phyloP scores from a whole-genome alignment of 2,888 invertebrate species.

The Melangyna quadrimaculata region DNA sequence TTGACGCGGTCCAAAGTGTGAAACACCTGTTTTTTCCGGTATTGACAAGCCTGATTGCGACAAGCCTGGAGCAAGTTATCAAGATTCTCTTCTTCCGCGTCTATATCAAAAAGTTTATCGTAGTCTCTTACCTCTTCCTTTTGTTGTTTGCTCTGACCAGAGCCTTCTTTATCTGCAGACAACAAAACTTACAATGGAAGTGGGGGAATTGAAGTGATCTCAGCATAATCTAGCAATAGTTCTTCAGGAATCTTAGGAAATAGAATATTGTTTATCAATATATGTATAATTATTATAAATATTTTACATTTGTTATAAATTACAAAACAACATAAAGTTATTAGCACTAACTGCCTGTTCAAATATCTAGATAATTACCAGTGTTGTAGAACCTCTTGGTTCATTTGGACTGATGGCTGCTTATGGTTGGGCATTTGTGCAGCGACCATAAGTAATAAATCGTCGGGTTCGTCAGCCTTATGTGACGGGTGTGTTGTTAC shows the following conservation, averaged over 20 bases:
- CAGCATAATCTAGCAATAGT: slow-evolving; percentile 94
- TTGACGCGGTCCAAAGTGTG: slow-evolving; percentile 94
- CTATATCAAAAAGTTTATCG: slow-evolving; percentile 93
- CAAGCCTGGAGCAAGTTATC: slow-evolving; percentile 88
- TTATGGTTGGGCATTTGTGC: too few species aligned
- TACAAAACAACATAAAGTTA: neutral
- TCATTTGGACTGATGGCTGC: slow-evolving; percentile 90
- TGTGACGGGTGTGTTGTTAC: too few species aligned
- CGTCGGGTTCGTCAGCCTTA: too few species aligned
- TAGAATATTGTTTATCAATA: neutral
- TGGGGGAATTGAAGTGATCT: slow-evolving; percentile 98
- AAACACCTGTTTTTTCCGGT: slow-evolving; percentile 88
- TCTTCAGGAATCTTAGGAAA: slow-evolving; percentile 88
- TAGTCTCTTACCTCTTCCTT: slow-evolving; percentile 85
- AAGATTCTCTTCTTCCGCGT: slow-evolving; percentile 90
- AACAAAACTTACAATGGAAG: slow-evolving; percentile 97
- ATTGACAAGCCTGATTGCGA: slow-evolving; percentile 85
- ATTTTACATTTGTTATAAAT: neutral
- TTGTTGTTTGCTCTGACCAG: slow-evolving; percentile 75
- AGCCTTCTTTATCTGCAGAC: slow-evolving; percentile 95
- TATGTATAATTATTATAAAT: neutral
- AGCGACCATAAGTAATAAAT: too few species aligned
- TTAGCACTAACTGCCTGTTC: neutral
- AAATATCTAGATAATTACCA: slow-evolving; percentile 77
- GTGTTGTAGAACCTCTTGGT: slow-evolving; percentile 88